Conservation (phyloP, 2,113 vertebrate species). For the Junco hyemalis region DNA sequence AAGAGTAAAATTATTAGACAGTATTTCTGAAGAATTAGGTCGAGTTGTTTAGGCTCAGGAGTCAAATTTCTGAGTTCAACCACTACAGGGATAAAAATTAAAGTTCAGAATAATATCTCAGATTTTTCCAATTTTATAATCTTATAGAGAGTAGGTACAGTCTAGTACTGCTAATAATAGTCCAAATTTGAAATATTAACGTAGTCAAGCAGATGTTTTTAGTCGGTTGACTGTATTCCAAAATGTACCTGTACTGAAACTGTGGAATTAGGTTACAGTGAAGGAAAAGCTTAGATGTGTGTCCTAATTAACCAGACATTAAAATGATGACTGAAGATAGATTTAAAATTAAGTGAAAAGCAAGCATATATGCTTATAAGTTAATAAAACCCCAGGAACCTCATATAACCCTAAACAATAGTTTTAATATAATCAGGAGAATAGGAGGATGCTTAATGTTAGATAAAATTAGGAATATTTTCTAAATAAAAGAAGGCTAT, state of each 20-base stretch:
- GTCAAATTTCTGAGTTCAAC: background rate
- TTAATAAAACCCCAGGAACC: background rate
- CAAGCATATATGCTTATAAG: background rate
- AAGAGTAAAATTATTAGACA: background rate
- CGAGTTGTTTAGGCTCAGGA: background rate
- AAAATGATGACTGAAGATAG: background rate
- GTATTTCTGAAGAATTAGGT: background rate
- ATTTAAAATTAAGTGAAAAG: background rate
- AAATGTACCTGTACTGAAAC: background rate
- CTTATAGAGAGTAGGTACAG: background rate
- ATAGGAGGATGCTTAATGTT: background rate
- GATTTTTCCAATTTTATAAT: background rate
- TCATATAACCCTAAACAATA: background rate
- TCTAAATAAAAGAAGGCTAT: background rate
- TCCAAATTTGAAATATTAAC: background rate
- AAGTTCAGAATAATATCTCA: background rate
- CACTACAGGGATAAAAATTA: background rate
- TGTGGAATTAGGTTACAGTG: background rate
- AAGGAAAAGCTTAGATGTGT: background rate
- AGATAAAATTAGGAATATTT: background rate
- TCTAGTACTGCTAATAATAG: background rate
- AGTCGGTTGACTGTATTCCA: background rate
- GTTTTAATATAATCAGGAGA: background rate
- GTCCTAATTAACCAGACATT: background rate
- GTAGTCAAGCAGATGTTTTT: background rate